phyloP scores from a whole-genome alignment of 2,113 vertebrate species.

The Larimichthys crocea region DNA sequence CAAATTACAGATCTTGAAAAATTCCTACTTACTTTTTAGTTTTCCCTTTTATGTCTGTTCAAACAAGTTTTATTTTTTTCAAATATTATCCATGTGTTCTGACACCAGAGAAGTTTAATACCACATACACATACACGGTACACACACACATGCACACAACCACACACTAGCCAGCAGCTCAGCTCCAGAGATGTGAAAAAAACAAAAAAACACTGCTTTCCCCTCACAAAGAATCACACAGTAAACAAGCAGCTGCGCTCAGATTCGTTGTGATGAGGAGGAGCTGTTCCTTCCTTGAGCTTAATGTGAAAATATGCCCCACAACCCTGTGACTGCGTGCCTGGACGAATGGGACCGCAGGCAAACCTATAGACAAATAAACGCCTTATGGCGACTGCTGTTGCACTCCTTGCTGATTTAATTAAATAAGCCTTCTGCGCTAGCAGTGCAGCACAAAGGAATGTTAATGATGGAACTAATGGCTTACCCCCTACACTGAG shows the following conservation, averaged over 20 bases:
- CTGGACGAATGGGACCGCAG: conserved; percentile 40
- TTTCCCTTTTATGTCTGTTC: background rate
- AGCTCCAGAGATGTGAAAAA: conserved; percentile 24
- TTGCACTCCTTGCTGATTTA: conserved; percentile 73
- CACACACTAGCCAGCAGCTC: conserved; percentile 15
- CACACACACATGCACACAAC: conserved; percentile 15
- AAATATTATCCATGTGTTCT: background rate
- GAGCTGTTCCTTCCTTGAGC: conserved; percentile 75
- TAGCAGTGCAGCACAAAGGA: conserved; percentile 63
- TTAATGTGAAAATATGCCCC: conserved; percentile 74
- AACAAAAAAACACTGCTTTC: background rate
- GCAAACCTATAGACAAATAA: conserved; percentile 54
- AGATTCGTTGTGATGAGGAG: conserved; percentile 75
- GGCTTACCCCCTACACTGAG: conserved; percentile 23
- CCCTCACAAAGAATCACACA: conserved; percentile 63
- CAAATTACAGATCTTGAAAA: no score
- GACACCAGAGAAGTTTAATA: background rate
- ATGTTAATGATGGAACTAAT: conserved; percentile 75
- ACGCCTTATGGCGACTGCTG: conserved; percentile 72
- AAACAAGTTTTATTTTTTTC: no score
- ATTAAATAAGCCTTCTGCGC: conserved; percentile 77
- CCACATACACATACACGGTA: background rate
- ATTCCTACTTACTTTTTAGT: background rate
- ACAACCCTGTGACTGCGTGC: conserved; percentile 45
- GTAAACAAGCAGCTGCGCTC: conserved; percentile 48